Evolutionary conservation across 1,140 invertebrate species (phyloP).

Genomic region (Anastatus disparis): DNA sequence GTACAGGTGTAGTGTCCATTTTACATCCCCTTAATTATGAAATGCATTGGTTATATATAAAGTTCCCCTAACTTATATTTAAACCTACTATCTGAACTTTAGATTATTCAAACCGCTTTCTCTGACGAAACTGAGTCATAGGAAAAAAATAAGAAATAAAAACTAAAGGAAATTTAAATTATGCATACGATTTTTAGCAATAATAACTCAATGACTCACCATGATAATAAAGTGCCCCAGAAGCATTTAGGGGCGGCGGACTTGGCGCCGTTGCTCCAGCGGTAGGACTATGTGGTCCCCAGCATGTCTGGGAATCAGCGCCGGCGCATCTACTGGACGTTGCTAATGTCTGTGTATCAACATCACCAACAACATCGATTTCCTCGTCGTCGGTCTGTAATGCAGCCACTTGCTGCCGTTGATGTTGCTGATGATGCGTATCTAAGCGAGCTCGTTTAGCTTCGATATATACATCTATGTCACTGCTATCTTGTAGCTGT

Average conservation of each 20-base stretch:
- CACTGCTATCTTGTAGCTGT: constrained; percentile 7
- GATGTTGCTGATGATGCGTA: not conserved
- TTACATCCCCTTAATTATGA: no score
- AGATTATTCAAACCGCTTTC: no score
- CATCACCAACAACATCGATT: constrained; percentile 82
- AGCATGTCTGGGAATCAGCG: constrained; percentile 67
- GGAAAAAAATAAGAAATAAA: no score
- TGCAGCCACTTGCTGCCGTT: not conserved
- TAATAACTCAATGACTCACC: no score
- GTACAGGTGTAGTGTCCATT: no score
- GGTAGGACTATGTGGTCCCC: constrained; percentile 78
- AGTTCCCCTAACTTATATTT: no score
- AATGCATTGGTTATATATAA: no score
- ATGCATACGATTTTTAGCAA: no score
- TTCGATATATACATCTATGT: constrained; percentile 37
- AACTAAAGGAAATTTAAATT: no score
- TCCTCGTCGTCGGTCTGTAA: constrained; percentile 77
- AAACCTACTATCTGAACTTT: no score
- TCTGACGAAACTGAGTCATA: no score
- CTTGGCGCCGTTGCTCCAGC: constrained; percentile 79
- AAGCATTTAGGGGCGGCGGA: constrained; percentile 72
- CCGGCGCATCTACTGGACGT: constrained; percentile 17
- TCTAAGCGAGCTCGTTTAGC: constrained; percentile 49
- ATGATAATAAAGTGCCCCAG: constrained; percentile 74
- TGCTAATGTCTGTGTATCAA: constrained; percentile 36